These are phyloP conservation scores for Bufo bufo DNA, from an alignment of 2,113 vertebrate genomes.

Conservation along the genomic window DNA sequence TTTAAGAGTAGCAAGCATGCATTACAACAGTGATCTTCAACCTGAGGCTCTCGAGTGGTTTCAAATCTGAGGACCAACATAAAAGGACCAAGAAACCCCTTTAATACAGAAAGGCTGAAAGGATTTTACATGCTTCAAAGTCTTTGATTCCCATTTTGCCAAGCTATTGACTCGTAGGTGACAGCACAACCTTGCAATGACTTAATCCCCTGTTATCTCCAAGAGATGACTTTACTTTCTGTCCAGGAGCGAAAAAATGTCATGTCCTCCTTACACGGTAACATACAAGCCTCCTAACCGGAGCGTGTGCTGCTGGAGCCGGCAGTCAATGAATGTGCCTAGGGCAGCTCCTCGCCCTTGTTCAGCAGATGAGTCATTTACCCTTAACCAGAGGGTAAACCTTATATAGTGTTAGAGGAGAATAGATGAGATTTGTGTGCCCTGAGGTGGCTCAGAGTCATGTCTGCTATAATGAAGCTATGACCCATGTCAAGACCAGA, in stretches of 20 bases:
- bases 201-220: constrained; percentile 50
- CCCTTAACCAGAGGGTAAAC: constrained; percentile 72
- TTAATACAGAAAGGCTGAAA: background rate
- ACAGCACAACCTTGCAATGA: constrained; percentile 36
- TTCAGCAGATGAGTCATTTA: constrained; percentile 71
- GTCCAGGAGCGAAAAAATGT: constrained; percentile 65
- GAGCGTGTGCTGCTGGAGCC: constrained; percentile 61
- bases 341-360: constrained; percentile 69
- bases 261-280: constrained; percentile 68
- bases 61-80: no score
- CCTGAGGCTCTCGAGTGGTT: no score
- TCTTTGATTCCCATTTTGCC: background rate
- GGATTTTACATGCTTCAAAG: background rate
- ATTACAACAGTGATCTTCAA: no score
- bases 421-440: constrained; percentile 70
- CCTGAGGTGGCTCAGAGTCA: constrained; percentile 65
- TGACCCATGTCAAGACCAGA: constrained; percentile 44
- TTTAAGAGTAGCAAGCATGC: no score
- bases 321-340: constrained; percentile 69
- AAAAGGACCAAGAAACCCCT: no score
- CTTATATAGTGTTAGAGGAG: constrained; percentile 72
- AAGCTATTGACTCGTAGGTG: constrained; percentile 8
- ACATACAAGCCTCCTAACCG: constrained; percentile 62
- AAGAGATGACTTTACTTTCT: constrained; percentile 7
- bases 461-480: constrained; percentile 41